These are phyloP conservation scores for Albula glossodonta DNA, from an alignment of 2,113 vertebrate genomes.

Conservation along the genomic window DNA sequence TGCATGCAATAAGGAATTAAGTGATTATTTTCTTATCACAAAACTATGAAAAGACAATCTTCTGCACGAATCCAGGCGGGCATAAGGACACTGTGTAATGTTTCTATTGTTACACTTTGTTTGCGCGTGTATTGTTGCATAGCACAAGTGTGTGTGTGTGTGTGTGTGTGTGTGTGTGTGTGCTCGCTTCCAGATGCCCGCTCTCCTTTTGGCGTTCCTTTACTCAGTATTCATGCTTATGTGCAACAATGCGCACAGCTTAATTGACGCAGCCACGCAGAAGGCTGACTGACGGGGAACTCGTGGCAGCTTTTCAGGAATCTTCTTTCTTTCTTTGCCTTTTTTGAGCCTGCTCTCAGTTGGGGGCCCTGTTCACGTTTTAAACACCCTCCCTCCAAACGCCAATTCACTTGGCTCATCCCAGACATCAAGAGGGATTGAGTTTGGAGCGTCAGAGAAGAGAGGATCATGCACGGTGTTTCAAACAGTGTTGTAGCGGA, in stretches of 20 bases:
- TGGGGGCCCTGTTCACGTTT: conserved; percentile 46
- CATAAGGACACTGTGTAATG: not conserved
- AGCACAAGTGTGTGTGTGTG: not conserved
- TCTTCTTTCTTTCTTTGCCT: conserved; percentile 61
- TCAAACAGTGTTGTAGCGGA: conserved; percentile 51
- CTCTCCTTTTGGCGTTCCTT: conserved; percentile 61
- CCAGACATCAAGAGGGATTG: conserved; percentile 63
- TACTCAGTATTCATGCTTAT: conserved; percentile 81
- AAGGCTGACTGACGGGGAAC: conserved; percentile 82
- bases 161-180: conserved; percentile 19
- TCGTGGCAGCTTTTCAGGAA: conserved; percentile 79
- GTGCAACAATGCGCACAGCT: conserved; percentile 70
- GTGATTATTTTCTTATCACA: not conserved
- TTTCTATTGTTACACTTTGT: conserved; percentile 1
- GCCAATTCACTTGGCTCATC: conserved; percentile 63
- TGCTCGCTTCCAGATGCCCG: conserved; percentile 53
- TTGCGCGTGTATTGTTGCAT: not conserved
- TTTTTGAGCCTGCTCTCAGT: conserved; percentile 51
- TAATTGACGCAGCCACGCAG: conserved; percentile 78
- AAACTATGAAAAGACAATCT: not conserved
- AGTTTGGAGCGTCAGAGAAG: conserved; percentile 48
- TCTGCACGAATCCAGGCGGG: not conserved
- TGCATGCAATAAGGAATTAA: not conserved
- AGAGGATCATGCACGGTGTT: conserved; percentile 51
- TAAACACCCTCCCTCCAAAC: conserved; percentile 42